Base-by-base conservation (phyloP, 1,140 invertebrate genomes). In the Atta texana region DNA sequence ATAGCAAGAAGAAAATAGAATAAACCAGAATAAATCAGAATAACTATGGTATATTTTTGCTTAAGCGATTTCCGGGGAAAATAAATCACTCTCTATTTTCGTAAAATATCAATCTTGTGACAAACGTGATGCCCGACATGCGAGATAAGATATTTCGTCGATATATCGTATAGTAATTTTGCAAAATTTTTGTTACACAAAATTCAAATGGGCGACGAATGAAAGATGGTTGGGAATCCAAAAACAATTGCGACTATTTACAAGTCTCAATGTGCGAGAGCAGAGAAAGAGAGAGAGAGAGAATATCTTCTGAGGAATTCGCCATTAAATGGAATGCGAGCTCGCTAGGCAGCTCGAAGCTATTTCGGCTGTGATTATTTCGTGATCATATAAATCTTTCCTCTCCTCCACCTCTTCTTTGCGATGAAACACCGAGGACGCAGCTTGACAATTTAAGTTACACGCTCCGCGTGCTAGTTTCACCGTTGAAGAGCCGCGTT, bases 361-460 rank as follows among this genome's bases (percentile, higher is more conserved):
- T 84, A 84, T 84, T 84, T 84, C 69, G 69, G 80, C 69, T 28
- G 55, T 75, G 80, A 84, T 84, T 84, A 84, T 84, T 84, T 84
- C 80, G 69, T 57, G 80, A 84, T 84, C 80, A 63, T 84, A 84
- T 84, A 84, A 84, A 84, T 84, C 80, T 74, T 74, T n/a, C 39
- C 39, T 57, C 34, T 24, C 39, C 39, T n/a, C 39, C 3, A 5
- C 21, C 6, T n/a, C 39, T 14, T 6, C 12, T 1, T 14, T 3
- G 39, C 64, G 80, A 74, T 74, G 55, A 72, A 59, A 72, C 64
- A 28, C 12, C 80, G 80, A 55, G 57, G 80, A 84, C 80, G 28
- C 24, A 34, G 55, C 55, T 61, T 84, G 80, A 84, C 69, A 74
- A 75, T 84, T 84, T 84, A 61, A 84, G 80, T 84, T 84, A 84